A percentile compares a stretch with the other conserved stretches of the same genome.
Evolutionary conservation across 2,888 invertebrate species (phyloP).

Genomic region (Harpalus rufipes): DNA sequence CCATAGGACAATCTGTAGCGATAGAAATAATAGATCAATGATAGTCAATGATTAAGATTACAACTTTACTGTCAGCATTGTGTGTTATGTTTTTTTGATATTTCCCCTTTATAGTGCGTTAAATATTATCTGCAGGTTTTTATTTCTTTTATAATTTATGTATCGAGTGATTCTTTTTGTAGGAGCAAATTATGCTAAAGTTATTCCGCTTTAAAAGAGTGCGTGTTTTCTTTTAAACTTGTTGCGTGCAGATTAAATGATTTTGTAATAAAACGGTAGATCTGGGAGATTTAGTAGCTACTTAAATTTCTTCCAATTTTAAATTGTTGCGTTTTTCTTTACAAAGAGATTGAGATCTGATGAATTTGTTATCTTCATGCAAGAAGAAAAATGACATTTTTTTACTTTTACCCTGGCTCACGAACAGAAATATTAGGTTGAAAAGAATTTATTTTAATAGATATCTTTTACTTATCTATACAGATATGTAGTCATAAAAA

Average conservation of each 20-base stretch:
- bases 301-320: neutral
- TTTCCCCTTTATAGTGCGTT: neutral
- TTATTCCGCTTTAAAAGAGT: slow-evolving; percentile 24
- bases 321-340: neutral
- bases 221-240: slow-evolving; percentile 40
- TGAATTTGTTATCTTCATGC: slow-evolving; percentile 2
- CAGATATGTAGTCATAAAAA: too few species aligned
- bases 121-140: neutral
- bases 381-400: slow-evolving; percentile 3
- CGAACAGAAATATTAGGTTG: neutral
- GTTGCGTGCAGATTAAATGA: slow-evolving; percentile 46
- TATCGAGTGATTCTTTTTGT: slow-evolving; percentile 21
- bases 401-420: neutral
- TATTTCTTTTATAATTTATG: slow-evolving; percentile 29
- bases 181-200: slow-evolving; percentile 19
- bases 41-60: too few species aligned
- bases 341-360: neutral
- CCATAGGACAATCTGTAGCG: too few species aligned
- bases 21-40: too few species aligned
- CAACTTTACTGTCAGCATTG: too few species aligned
- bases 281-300: slow-evolving; percentile 8
- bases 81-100: too few species aligned
- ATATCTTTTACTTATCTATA: too few species aligned
- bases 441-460: too few species aligned
- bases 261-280: slow-evolving; percentile 20